A percentile compares a stretch with the other conserved stretches of the same genome.
These are phyloP conservation scores for Nycticebus coucang DNA, from an alignment of 2,113 vertebrate species.

Conservation along the genomic window DNA sequence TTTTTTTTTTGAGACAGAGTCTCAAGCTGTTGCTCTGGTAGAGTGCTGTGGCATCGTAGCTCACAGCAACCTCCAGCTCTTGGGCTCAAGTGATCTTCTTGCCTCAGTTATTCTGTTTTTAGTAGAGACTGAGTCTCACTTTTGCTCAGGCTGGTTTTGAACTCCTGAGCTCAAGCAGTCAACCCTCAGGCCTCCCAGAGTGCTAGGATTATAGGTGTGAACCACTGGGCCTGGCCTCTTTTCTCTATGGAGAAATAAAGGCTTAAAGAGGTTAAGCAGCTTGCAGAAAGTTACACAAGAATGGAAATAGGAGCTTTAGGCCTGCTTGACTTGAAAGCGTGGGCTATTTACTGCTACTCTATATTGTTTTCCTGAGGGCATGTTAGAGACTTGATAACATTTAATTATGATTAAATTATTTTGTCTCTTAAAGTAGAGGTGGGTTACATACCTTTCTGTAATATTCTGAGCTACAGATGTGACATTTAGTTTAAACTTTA, in stretches of 20 bases:
- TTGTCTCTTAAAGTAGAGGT: conserved; percentile 47
- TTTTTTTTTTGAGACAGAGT: too few species aligned
- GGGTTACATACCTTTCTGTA: neutral
- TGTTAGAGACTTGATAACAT: neutral
- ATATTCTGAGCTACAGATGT: neutral
- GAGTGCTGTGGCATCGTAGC: too few species aligned
- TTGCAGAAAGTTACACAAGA: neutral
- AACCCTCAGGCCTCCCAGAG: too few species aligned
- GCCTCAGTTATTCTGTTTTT: too few species aligned
- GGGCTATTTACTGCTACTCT: neutral
- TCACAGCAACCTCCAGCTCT: too few species aligned
- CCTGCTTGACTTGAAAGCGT: neutral
- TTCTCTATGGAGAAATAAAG: neutral
- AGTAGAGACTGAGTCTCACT: too few species aligned
- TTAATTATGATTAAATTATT: conserved; percentile 4
- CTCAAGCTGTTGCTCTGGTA: too few species aligned
- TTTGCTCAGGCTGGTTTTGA: too few species aligned
- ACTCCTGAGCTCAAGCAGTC: too few species aligned
- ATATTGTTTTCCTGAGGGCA: neutral
- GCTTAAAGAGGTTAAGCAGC: neutral
- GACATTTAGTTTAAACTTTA: conserved; percentile 32
- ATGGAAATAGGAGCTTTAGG: neutral
- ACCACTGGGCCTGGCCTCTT: too few species aligned
- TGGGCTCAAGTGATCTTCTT: too few species aligned
- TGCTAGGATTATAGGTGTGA: too few species aligned